Evolutionary conservation across 2,113 vertebrate species (phyloP), one percentile per base, ranked within the genome.

Genomic region (Bagarius yarrelli): DNA sequence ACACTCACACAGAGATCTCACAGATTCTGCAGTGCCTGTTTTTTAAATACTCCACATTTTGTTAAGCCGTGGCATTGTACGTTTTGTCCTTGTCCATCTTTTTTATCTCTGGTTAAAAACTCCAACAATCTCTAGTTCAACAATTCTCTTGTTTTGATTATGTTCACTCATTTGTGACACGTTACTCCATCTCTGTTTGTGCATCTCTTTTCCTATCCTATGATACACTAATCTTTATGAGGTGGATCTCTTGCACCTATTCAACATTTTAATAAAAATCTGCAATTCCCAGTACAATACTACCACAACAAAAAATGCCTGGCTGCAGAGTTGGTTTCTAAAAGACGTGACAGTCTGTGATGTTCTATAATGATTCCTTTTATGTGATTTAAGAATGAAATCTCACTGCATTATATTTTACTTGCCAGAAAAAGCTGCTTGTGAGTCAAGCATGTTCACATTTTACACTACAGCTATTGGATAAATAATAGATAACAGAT

Each of bases 401-500:
- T 21, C 81, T 66, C 63, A 67, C 57, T 70, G 40, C 44, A 75
- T 83, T 83, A 64, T 72, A 4, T 75, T 74, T 76, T 30, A 60
- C 59, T 52, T 76, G n/a, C 83, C 78, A 72, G 81, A 83, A 79
- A 79, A 82, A 67, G 76, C 11, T 69, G 15, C 60, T 50, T 34
- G 27, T 80, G 57, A 79, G 67, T 82, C 76, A 78, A 82, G 81
- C 79, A 69, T 70, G 34, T 76, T 77, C 71, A 64, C 63, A 82
- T 76, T 83, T 76, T 57, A 57, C 70, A 56, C 71, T 73, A 52
- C 34, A 60, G 66, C 67, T 47, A 4, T 80, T 50, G 64, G 76
- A 81, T 85, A 78, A 27, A 57, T 61, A 30, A 76, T 84, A 78
- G 75, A n/a, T 5, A 52, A 56, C 44, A n/a, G n/a, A n/a, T n/a